Conservation (phyloP, 2,888 invertebrate species). For the Liopterus haemorrhoidalis region DNA sequence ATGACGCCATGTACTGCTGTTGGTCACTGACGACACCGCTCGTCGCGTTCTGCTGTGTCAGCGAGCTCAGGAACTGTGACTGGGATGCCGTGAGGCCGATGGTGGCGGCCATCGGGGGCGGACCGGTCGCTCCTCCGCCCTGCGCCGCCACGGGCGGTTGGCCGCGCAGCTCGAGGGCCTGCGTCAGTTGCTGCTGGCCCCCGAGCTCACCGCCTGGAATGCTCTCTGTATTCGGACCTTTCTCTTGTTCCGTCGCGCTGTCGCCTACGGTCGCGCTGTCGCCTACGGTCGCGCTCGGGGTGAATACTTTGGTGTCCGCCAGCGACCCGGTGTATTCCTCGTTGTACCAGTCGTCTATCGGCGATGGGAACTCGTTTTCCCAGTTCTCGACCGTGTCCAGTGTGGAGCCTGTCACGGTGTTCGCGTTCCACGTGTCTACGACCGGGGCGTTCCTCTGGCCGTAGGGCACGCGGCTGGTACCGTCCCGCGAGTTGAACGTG, state of each 20-base stretch:
- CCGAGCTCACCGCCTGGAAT: conserved; percentile 14
- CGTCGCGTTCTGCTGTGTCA: conserved; percentile 51
- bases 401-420: conserved; percentile 40
- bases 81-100: conserved; percentile 52
- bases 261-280: conserved; percentile 9
- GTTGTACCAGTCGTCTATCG: conserved; percentile 52
- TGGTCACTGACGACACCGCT: conserved; percentile 17
- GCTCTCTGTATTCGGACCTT: conserved; percentile 18
- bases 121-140: conserved; percentile 42
- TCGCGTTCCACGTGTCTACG: conserved; percentile 54
- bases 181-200: conserved; percentile 12
- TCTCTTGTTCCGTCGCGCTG: not conserved
- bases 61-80: conserved; percentile 54
- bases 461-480: conserved; percentile 34
- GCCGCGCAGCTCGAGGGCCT: conserved; percentile 10
- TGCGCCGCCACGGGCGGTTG: conserved; percentile 38
- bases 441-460: conserved; percentile 34
- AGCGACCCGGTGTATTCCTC: conserved; percentile 94
- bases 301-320: conserved; percentile 90
- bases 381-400: conserved; percentile 55
- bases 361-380: conserved; percentile 57
- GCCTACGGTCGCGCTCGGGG: conserved; percentile 47
- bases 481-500: conserved; percentile 38
- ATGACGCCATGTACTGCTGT: conserved; percentile 29
- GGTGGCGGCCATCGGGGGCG: conserved; percentile 43